Evolutionary conservation across 2,888 invertebrate genomes (phyloP), one percentile per base, ranked within the genome.

Genomic region (Parnassius mnemosyne): DNA sequence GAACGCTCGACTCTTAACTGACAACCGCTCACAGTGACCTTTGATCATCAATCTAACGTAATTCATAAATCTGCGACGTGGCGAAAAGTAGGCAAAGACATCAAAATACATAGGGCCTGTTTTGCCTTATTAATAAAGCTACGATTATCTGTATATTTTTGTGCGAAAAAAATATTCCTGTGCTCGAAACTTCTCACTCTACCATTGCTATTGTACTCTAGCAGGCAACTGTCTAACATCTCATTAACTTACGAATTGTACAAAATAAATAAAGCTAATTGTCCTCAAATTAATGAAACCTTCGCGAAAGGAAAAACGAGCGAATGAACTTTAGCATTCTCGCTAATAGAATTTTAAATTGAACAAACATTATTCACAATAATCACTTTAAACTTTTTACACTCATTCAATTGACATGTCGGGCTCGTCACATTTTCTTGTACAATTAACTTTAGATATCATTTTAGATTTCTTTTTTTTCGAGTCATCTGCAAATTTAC

Each of bases 351-450:
- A 49, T 49, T n/a, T n/a, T 49, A 49, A 13, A 13, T 49, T 53
- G 13, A 53, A 53, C 44, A 34, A 46, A 52, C 74, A 77, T 72
- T 80, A 82, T 80, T 78, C 78, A 83, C 77, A 82, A 77, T 84
- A 82, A 78, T 74, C 78, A 74, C 74, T 74, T 80, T 83, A 81
- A 69, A 83, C 80, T 87, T 83, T 88, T 82, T 87, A 88, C 88
- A 89, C 73, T 84, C 84, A 77, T 82, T 85, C 86, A 89, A 90
- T 90, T 90, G 90, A 90, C 90, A 85, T 87, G 76, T 87, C 84
- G 89, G 90, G 90, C 84, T 79, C 84, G 83, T 89, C 85, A 75
- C 84, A 69, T 69, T 79, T 78, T 85, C 87, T 86, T 87, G 84
- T 88, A 90, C 87, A 88, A 84, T 84, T 84, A 86, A 74, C 66